Evolutionary conservation across 2,888 invertebrate genomes (phyloP).

Genomic region (Rotaria sp.): DNA sequence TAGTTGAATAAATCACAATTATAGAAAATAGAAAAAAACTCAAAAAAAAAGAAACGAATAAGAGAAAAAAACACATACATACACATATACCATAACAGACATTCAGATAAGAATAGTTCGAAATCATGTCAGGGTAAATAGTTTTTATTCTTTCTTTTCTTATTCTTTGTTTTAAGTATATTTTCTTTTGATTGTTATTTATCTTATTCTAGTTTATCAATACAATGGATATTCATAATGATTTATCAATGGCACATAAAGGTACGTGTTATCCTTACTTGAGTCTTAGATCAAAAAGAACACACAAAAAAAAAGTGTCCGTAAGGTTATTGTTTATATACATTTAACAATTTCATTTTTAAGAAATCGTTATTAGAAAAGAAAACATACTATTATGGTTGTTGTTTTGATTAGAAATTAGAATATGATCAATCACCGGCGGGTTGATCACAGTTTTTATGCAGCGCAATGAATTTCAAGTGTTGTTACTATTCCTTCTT

Average conservation of each 20-base stretch:
- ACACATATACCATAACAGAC: not conserved
- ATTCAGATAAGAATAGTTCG: not conserved
- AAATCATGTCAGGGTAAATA: constrained; percentile 4
- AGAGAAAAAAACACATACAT: not conserved
- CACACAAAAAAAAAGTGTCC: not conserved
- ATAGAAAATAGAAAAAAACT: not conserved
- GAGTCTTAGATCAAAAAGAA: not conserved
- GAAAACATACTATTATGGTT: not conserved
- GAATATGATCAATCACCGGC: not conserved
- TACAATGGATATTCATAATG: constrained; percentile 3
- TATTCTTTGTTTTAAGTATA: no score
- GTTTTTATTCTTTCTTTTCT: not conserved
- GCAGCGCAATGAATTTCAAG: not conserved
- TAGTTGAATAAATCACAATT: constrained; percentile 30
- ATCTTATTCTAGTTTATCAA: not conserved
- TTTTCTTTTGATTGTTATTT: not conserved
- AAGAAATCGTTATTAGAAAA: not conserved
- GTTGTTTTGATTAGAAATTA: constrained; percentile 19
- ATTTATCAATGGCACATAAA: constrained; percentile 19
- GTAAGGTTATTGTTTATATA: not conserved
- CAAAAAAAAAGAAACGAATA: not conserved
- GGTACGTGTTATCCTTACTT: constrained; percentile 16
- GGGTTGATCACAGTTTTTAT: not conserved
- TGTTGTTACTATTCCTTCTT: not conserved
- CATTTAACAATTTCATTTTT: not conserved